phyloP scores from a whole-genome alignment of 2,797 vertebrate genomes.

The Brachymystax lenok region DNA sequence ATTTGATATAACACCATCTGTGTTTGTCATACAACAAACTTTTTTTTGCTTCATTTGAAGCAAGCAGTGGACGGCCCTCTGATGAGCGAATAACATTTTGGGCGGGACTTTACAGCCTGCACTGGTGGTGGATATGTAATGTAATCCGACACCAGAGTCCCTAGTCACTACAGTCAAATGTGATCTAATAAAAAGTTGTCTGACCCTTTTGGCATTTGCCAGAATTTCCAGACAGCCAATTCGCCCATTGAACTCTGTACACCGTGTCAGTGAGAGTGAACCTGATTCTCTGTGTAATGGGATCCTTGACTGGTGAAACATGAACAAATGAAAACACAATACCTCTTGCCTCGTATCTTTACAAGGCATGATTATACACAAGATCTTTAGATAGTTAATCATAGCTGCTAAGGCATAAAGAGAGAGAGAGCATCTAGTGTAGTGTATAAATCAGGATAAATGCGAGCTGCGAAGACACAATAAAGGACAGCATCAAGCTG shows the following conservation, averaged over 20 bases:
- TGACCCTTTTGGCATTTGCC: background rate
- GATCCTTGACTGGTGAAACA: constrained; percentile 20
- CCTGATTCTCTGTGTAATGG: constrained; percentile 24
- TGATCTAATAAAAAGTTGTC: no score
- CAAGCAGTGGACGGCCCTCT: no score
- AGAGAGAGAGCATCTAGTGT: constrained; percentile 1
- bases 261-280: constrained; percentile 13
- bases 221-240: no score
- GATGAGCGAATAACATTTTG: no score
- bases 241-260: background rate
- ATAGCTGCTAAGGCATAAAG: constrained; percentile 1
- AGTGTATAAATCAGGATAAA: constrained; percentile 6
- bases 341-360: constrained; percentile 11
- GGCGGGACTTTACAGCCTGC: no score
- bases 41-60: no score
- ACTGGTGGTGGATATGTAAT: no score
- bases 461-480: constrained; percentile 24
- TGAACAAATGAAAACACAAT: constrained; percentile 18
- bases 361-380: constrained; percentile 11
- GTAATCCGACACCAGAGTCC: no score
- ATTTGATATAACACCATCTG: no score
- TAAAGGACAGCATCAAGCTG: constrained; percentile 15
- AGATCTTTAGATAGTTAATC: constrained; percentile 38
- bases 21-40: no score
- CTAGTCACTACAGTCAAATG: no score